A percentile compares a stretch with the other conserved stretches of the same genome.
phyloP scores from a whole-genome alignment of 2,888 invertebrate species.

The Aphrophora alni region DNA sequence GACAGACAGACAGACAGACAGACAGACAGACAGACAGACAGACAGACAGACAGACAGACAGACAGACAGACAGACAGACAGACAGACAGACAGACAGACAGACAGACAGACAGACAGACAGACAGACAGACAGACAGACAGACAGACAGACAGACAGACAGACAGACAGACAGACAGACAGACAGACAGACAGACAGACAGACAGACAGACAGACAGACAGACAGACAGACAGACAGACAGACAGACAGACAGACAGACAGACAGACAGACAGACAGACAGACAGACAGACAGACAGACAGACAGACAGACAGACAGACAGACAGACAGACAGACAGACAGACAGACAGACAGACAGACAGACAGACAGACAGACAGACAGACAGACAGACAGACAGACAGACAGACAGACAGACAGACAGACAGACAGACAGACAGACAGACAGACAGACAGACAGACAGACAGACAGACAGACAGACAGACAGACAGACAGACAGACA shows the following conservation, averaged over 20 bases:
- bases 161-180: slow-evolving; percentile 14
- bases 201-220: slow-evolving; percentile 14
- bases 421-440: slow-evolving; percentile 23
- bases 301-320: not conserved
- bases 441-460: slow-evolving; percentile 23
- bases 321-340: slow-evolving; percentile 7
- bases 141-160: slow-evolving; percentile 14
- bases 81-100: not conserved
- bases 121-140: not conserved
- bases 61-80: not conserved
- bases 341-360: slow-evolving; percentile 7
- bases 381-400: not conserved
- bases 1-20: slow-evolving; percentile 23
- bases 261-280: slow-evolving; percentile 14
- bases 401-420: slow-evolving; percentile 14
- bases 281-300: slow-evolving; percentile 13
- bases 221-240: slow-evolving; percentile 16
- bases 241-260: slow-evolving; percentile 10
- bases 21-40: slow-evolving; percentile 23
- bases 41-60: slow-evolving; percentile 18
- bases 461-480: slow-evolving; percentile 23
- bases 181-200: slow-evolving; percentile 14
- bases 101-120: not conserved
- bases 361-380: not conserved
- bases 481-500: slow-evolving; percentile 20